phyloP scores from a whole-genome alignment of 2,888 invertebrate species.

The Drosophila putrida region DNA sequence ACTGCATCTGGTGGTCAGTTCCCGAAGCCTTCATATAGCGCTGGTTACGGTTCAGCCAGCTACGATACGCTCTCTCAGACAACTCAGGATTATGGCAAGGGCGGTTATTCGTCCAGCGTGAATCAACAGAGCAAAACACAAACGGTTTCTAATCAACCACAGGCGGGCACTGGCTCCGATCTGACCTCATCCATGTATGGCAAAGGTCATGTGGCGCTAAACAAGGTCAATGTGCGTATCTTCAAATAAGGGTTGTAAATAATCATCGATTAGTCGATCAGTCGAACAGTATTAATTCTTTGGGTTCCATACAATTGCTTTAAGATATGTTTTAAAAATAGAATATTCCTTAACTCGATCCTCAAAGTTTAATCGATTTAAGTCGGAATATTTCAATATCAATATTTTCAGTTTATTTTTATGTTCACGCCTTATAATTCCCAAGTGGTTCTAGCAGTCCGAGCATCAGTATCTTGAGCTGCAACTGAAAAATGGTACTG shows the following conservation, averaged over 20 bases:
- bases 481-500: too few species aligned
- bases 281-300: neutral
- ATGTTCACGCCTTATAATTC: too few species aligned
- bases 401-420: too few species aligned
- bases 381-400: too few species aligned
- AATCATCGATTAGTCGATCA: neutral
- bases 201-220: conserved; percentile 94
- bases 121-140: conserved; percentile 85
- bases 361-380: too few species aligned
- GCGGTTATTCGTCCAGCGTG: conserved; percentile 85
- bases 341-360: too few species aligned
- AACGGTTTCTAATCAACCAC: conserved; percentile 86
- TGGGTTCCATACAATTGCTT: too few species aligned
- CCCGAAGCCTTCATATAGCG: conserved; percentile 88
- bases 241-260: neutral
- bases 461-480: too few species aligned
- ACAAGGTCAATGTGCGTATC: conserved; percentile 94
- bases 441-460: too few species aligned
- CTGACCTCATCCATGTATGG: conserved; percentile 93
- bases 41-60: conserved; percentile 88
- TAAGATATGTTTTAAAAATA: too few species aligned
- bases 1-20: conserved; percentile 90
- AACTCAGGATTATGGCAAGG: conserved; percentile 85
- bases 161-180: conserved; percentile 88
- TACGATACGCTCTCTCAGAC: conserved; percentile 87